Evolutionary conservation across 2,113 vertebrate genomes (phyloP).

Genomic region (Noturus placidus): DNA sequence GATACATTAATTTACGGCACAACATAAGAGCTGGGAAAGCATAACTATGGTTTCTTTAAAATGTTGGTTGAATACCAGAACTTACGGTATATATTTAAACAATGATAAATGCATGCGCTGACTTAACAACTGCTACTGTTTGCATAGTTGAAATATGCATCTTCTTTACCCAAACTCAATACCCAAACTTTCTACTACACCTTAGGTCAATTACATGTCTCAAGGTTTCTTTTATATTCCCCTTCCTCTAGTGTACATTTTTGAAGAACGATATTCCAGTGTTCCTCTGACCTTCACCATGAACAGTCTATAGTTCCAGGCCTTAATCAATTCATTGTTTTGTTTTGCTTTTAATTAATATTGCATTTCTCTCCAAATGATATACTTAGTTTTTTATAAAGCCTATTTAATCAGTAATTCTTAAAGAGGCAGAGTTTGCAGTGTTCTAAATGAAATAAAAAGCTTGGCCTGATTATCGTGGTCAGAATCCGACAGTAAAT

Average conservation of each 20-base stretch:
- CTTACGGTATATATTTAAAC: background rate
- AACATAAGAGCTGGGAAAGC: background rate
- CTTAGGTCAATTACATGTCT: background rate
- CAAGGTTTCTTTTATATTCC: background rate
- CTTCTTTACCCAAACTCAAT: background rate
- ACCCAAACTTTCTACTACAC: background rate
- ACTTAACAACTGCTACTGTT: background rate
- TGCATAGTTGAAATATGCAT: background rate
- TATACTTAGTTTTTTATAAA: background rate
- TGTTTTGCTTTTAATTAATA: background rate
- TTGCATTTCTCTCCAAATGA: background rate
- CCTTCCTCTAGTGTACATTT: background rate
- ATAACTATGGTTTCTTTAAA: background rate
- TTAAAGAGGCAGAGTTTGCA: background rate
- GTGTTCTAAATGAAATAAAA: background rate
- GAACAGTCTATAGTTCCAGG: background rate
- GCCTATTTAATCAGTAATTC: background rate
- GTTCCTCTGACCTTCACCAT: background rate
- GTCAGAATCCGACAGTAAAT: background rate
- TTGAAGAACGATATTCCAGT: background rate
- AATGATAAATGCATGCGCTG: background rate
- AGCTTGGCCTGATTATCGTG: background rate
- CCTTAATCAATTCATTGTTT: background rate
- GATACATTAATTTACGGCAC: background rate
- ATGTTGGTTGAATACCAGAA: background rate